These are phyloP conservation scores for Rutilus rutilus DNA, from an alignment of 2,113 vertebrate species.

Conservation along the genomic window DNA sequence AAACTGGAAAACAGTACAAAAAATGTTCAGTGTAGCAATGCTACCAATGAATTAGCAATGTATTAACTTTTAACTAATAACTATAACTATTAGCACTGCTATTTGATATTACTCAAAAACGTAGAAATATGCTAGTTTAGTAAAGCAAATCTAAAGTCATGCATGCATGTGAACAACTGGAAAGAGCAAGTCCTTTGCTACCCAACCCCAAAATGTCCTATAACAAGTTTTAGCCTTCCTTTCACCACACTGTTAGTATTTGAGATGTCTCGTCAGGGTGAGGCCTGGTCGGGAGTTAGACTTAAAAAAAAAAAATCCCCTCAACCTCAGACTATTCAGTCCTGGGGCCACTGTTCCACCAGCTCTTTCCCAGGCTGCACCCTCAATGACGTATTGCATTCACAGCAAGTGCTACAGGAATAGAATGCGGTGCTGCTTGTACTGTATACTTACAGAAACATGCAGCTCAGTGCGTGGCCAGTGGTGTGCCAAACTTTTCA, in stretches of 20 bases:
- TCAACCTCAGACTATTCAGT: constrained; percentile 55
- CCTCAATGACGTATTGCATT: constrained; percentile 47
- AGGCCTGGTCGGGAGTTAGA: constrained; percentile 47
- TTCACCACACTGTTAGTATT: constrained; percentile 64
- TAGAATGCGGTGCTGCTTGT: constrained; percentile 33
- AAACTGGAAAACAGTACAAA: too few species aligned
- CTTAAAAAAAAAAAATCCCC: constrained; percentile 46
- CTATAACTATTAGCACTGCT: not conserved
- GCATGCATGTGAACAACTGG: not conserved
- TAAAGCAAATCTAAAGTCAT: not conserved
- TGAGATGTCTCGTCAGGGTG: constrained; percentile 56
- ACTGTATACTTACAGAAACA: constrained; percentile 40
- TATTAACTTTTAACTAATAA: too few species aligned
- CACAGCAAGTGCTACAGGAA: constrained; percentile 30
- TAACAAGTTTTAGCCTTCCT: constrained; percentile 55
- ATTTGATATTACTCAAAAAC: not conserved
- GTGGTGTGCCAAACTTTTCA: constrained; percentile 44
- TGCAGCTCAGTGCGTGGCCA: constrained; percentile 13
- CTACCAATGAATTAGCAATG: too few species aligned
- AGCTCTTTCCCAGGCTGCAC: constrained; percentile 46
- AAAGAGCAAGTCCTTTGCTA: not conserved
- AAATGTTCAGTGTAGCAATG: not conserved
- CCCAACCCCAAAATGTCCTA: not conserved
- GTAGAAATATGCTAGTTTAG: not conserved
- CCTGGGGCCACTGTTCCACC: constrained; percentile 40